Evolutionary conservation across 1,140 invertebrate genomes (phyloP).

Genomic region (Drosophila sucinea): DNA sequence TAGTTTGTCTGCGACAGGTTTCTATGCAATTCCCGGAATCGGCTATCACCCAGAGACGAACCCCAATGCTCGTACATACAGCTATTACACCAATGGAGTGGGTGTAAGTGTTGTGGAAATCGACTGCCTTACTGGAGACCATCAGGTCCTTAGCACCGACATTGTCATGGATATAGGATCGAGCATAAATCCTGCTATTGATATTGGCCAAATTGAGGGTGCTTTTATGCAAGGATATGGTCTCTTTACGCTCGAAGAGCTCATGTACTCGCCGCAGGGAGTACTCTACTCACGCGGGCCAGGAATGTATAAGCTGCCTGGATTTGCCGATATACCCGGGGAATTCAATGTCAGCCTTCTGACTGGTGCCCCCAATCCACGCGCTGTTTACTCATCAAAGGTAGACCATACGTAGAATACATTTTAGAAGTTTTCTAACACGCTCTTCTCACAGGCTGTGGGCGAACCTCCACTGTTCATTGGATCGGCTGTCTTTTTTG

Average conservation of each 20-base stretch:
- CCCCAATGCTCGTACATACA: constrained; percentile 87
- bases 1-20: constrained; percentile 93
- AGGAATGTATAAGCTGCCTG: constrained; percentile 96
- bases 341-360: constrained; percentile 97
- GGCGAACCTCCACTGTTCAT: constrained; percentile 97
- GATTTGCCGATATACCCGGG: constrained; percentile 93
- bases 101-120: constrained; percentile 93
- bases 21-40: constrained; percentile 91
- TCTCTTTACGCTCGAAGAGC: constrained; percentile 94
- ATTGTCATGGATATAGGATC: constrained; percentile 97
- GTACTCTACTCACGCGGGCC: constrained; percentile 93
- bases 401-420: constrained; percentile 82
- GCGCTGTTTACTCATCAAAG: constrained; percentile 97
- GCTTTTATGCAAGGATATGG: constrained; percentile 97
- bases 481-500: constrained; percentile 93
- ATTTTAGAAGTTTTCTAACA: background rate
- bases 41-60: constrained; percentile 90
- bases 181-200: constrained; percentile 97
- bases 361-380: constrained; percentile 93
- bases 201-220: constrained; percentile 98
- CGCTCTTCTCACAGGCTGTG: constrained; percentile 87
- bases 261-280: constrained; percentile 93
- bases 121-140: constrained; percentile 94
- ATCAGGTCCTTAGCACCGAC: constrained; percentile 93
- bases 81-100: constrained; percentile 92